Evolutionary conservation across 2,888 invertebrate genomes (phyloP).

Genomic region (Thymelicus lineola): DNA sequence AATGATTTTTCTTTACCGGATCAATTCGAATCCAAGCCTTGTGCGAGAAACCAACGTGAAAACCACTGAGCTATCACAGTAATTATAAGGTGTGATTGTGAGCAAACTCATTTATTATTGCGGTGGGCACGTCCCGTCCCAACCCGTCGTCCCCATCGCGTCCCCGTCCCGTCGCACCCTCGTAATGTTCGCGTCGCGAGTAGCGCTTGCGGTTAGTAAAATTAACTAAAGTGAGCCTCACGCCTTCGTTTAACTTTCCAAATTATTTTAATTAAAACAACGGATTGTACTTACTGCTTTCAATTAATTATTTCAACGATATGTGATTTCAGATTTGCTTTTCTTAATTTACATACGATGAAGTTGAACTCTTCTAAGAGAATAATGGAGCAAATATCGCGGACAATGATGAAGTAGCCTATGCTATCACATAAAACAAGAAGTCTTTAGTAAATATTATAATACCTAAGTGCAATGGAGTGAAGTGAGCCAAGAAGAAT

Average conservation of each 20-base stretch:
- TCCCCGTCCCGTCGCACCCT: not conserved
- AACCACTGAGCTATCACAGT: not conserved
- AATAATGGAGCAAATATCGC: no score
- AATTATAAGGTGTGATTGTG: conserved; percentile 8
- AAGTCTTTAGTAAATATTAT: no score
- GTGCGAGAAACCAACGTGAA: no score
- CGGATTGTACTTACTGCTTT: not conserved
- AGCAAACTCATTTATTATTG: conserved; percentile 11
- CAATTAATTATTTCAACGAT: not conserved
- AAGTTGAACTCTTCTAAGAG: no score
- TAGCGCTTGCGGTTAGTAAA: not conserved
- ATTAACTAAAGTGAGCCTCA: conserved; percentile 7
- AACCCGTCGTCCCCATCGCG: not conserved
- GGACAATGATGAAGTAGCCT: no score
- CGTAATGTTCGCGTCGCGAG: not conserved
- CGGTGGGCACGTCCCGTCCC: not conserved
- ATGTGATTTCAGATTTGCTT: not conserved
- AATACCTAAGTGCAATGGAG: no score
- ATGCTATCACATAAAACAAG: no score
- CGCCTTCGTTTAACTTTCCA: conserved; percentile 8
- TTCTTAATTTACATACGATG: no score
- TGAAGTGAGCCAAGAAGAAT: no score
- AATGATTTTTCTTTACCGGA: no score
- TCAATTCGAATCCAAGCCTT: no score
- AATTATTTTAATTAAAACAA: conserved; percentile 10